Conservation (phyloP, 2,797 vertebrate genomes). For the Acomys russatus region DNA sequence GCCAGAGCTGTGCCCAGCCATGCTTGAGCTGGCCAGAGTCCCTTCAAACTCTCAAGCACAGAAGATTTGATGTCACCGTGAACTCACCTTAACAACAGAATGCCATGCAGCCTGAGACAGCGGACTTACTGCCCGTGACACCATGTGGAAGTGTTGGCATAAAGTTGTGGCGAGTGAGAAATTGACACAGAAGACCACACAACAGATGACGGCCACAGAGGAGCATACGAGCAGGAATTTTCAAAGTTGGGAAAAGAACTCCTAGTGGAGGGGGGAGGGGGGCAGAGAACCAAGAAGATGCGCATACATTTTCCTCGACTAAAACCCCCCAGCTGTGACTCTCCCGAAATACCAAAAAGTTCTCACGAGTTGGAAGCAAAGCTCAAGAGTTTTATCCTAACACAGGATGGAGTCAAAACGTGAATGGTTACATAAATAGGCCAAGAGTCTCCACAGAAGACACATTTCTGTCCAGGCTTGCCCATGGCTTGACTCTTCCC, state of each 20-base stretch:
- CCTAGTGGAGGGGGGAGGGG: neutral
- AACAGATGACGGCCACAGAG: neutral
- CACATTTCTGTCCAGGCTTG: conserved; percentile 60
- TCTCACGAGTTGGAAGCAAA: conserved; percentile 32
- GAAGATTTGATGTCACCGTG: neutral
- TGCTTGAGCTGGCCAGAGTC: neutral
- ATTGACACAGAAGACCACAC: neutral
- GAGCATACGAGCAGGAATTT: neutral
- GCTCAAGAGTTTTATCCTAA: conserved; percentile 1
- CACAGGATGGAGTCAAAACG: conserved; percentile 37
- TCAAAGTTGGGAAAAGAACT: conserved; percentile 48
- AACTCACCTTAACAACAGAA: conserved; percentile 25
- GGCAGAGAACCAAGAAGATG: neutral
- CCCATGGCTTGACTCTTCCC: conserved; percentile 46
- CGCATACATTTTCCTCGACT: neutral
- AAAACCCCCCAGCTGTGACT: neutral
- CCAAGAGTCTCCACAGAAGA: conserved; percentile 44
- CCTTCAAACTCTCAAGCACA: neutral
- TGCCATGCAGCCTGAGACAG: neutral
- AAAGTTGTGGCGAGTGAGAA: neutral
- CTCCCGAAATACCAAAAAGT: conserved; percentile 52
- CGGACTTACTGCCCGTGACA: neutral
- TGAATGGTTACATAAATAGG: conserved; percentile 31
- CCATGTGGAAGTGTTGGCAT: neutral
- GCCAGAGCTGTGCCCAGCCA: neutral